Conservation (phyloP, 2,797 vertebrate species). For the Notoglanidium macrostoma region DNA sequence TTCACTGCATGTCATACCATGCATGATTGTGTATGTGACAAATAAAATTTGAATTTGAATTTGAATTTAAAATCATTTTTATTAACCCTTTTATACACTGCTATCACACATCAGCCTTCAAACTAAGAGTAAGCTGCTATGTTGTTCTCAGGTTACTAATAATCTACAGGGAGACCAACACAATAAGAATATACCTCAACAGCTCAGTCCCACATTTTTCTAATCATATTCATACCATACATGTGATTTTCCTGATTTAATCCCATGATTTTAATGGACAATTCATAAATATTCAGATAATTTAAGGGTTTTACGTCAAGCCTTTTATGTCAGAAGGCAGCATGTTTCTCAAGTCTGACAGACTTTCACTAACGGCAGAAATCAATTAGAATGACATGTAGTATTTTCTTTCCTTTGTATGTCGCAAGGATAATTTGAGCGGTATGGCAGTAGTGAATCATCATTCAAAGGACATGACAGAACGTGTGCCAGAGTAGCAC, state of each 20-base stretch:
- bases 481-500: constrained; percentile 8
- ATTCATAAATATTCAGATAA: neutral
- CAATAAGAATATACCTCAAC: neutral
- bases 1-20: too few relatives aligned
- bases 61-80: neutral
- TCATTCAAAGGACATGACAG: constrained; percentile 25
- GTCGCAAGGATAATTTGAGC: constrained; percentile 18
- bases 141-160: neutral
- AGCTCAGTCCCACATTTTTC: neutral
- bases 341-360: constrained; percentile 10
- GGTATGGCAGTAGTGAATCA: constrained; percentile 30
- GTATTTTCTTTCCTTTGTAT: constrained; percentile 26
- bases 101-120: neutral
- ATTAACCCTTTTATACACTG: neutral
- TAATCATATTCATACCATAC: neutral
- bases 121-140: neutral
- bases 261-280: neutral
- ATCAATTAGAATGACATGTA: constrained; percentile 18
- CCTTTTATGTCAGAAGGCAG: constrained; percentile 8
- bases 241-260: neutral
- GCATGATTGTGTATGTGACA: too few relatives aligned
- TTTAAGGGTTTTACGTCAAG: constrained; percentile 3
- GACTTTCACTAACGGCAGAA: constrained; percentile 15
- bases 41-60: too few relatives aligned
- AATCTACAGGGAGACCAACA: neutral